These are phyloP conservation scores for Acrobeloides nanus DNA, from an alignment of 2,888 invertebrate species.

Conservation along the genomic window DNA sequence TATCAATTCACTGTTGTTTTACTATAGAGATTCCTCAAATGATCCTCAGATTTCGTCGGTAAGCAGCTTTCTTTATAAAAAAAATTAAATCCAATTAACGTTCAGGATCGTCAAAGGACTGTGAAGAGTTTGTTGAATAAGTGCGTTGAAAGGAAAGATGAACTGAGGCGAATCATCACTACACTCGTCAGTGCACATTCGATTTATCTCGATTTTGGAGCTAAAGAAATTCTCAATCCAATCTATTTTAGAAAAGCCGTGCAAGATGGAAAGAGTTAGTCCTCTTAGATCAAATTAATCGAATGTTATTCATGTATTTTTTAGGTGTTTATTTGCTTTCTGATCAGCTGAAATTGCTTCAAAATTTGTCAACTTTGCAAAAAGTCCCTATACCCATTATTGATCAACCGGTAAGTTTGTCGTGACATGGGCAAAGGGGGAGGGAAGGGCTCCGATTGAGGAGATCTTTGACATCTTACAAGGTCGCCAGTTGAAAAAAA, in stretches of 20 bases:
- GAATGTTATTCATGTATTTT: constrained; percentile 2
- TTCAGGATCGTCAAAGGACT: not conserved
- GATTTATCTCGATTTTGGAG: constrained; percentile 7
- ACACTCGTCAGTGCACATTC: not conserved
- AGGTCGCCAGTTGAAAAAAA: too few relatives aligned
- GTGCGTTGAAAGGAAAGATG: not conserved
- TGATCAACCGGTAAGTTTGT: constrained; percentile 21
- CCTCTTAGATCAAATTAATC: too few relatives aligned
- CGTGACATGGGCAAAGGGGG: too few relatives aligned
- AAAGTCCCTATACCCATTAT: constrained; percentile 28
- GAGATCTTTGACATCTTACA: too few relatives aligned
- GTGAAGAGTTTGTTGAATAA: constrained; percentile 1
- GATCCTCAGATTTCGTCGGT: too few relatives aligned
- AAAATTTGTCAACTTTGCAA: constrained; percentile 4
- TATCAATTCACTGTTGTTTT: constrained; percentile 6
- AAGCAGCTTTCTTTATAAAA: too few relatives aligned
- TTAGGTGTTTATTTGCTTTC: constrained; percentile 2
- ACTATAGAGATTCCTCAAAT: too few relatives aligned
- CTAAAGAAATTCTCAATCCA: too few relatives aligned
- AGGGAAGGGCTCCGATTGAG: too few relatives aligned
- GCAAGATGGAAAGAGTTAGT: too few relatives aligned
- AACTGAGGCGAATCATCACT: not conserved
- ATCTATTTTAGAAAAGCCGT: constrained; percentile 4
- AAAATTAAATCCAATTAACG: too few relatives aligned
- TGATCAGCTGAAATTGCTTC: not conserved